Base-by-base conservation (phyloP, 2,797 vertebrate genomes). In the Typhlichthys eigenmanni region DNA sequence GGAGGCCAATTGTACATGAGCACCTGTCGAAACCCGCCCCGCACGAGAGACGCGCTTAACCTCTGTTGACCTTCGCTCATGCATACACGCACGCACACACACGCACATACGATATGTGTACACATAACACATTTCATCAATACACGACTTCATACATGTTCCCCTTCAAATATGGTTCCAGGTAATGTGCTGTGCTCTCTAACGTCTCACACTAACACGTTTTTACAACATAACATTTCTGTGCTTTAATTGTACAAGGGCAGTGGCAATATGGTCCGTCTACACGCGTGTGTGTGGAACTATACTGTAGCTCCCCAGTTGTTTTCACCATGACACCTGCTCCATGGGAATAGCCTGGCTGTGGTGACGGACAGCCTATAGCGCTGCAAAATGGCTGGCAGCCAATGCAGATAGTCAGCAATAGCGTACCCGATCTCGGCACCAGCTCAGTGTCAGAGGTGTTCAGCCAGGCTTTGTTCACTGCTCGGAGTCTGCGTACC, bases 1-100 rank as follows among this genome's bases (percentile, higher is more conserved):
- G 80, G 82, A 79, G 85, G 83, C 80, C 60, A 71, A 79, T 82
- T 71, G 75, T 70, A 89, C 85, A 78, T 49, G 81, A 84, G 81
- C 84, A 68, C 86, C 81, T 80, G 71, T 55, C 38, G 64, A 68
- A 66, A 76, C 73, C 51, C 77, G 74, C 82, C 82, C 3, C 68
- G 68, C 13, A 16, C n/a, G 63, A 74, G 78, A 80, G 73, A 80
- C 55, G 4, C 45, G 56, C 72, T 75, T 71, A 6, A 64, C 61
- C 71, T 71, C 72, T 72, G 9, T 47, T 66, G 69, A 38, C 71
- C 60, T 63, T 54, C 47, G 19, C 50, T 16, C 49, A 58, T 12
- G 16, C 54, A 45, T 11, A 14, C 46, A 19, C 52, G 16, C 54
- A 45, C 16, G 11, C 46, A 19, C 52, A 58, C 72, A 7, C 51